These are phyloP conservation scores for Tuta absoluta DNA, from an alignment of 2,888 invertebrate genomes.

Conservation along the genomic window DNA sequence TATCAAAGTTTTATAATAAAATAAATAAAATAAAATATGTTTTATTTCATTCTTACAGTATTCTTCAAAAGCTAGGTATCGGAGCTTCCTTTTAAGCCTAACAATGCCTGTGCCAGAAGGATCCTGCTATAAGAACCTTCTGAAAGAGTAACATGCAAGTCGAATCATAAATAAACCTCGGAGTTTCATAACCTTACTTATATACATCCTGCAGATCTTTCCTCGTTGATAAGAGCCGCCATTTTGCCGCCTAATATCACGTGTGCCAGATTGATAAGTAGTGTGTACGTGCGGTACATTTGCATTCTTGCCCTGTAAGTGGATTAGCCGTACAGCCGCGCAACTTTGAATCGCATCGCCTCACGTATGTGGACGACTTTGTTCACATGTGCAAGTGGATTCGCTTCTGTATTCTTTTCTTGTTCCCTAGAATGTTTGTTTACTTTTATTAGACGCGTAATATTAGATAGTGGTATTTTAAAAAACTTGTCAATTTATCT, in stretches of 20 bases:
- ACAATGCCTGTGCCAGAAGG: too few species aligned
- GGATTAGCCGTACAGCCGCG: constrained; percentile 32
- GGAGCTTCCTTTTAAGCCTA: too few species aligned
- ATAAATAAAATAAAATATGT: too few species aligned
- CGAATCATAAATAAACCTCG: too few species aligned
- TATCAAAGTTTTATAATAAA: too few species aligned
- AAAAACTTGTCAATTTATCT: too few species aligned
- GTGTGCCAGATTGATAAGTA: constrained; percentile 68
- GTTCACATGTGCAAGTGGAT: constrained; percentile 9
- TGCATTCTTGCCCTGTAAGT: constrained; percentile 51
- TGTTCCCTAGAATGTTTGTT: not conserved
- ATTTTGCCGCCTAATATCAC: constrained; percentile 51
- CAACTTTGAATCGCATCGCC: not conserved
- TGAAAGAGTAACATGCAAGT: too few species aligned
- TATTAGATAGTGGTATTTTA: too few species aligned
- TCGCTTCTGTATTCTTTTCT: not conserved
- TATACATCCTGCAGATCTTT: constrained; percentile 27
- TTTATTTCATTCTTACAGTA: too few species aligned
- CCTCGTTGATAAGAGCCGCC: constrained; percentile 42
- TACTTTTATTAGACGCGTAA: not conserved
- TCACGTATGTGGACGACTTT: not conserved
- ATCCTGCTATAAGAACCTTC: too few species aligned
- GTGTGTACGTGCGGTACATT: constrained; percentile 61
- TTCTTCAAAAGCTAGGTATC: too few species aligned
- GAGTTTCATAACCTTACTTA: not conserved